Percentiles rank a stretch among this genome's conserved stretches.
Evolutionary conservation across 2,797 vertebrate genomes (phyloP).

Genomic region (Chelon labrosus): DNA sequence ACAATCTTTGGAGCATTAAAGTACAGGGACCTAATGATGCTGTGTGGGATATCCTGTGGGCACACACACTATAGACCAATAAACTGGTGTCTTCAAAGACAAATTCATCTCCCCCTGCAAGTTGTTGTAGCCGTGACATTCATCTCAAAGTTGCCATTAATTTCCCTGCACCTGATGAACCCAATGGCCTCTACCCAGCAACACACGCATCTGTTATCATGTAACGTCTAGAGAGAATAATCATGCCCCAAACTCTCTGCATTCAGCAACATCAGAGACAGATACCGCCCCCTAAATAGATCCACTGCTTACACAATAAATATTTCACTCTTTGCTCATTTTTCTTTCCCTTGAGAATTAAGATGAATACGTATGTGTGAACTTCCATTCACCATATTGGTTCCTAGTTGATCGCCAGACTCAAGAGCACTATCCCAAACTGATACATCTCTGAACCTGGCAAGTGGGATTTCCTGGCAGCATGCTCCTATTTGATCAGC

Average conservation of each 20-base stretch:
- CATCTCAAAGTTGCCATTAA: slow-evolving; percentile 61
- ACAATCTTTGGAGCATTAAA: slow-evolving; percentile 52
- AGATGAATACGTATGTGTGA: slow-evolving; percentile 36
- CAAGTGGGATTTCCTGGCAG: slow-evolving; percentile 41
- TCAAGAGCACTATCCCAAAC: slow-evolving; percentile 23
- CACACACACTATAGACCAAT: slow-evolving; percentile 33
- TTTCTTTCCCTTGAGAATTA: slow-evolving; percentile 14
- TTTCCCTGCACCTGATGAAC: slow-evolving; percentile 69
- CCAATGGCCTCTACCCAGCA: slow-evolving; percentile 52
- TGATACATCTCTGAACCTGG: slow-evolving; percentile 56
- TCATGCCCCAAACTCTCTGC: slow-evolving; percentile 39
- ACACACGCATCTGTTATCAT: slow-evolving; percentile 63
- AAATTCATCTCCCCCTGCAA: slow-evolving; percentile 52
- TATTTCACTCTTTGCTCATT: slow-evolving; percentile 32
- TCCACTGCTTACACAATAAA: slow-evolving; percentile 40
- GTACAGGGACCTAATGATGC: slow-evolving; percentile 55
- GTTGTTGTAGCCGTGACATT: slow-evolving; percentile 48
- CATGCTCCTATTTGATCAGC: slow-evolving; percentile 61
- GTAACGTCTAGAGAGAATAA: slow-evolving; percentile 52
- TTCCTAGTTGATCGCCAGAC: slow-evolving; percentile 24
- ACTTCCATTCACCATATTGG: slow-evolving; percentile 9
- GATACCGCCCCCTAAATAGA: slow-evolving; percentile 41
- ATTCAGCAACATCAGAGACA: slow-evolving; percentile 48
- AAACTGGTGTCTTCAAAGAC: slow-evolving; percentile 59
- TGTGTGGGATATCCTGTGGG: slow-evolving; percentile 39